Percentiles rank a stretch among this genome's conserved stretches.
Conservation (phyloP, 1,140 invertebrate species). For the Diorhabda elongata region DNA sequence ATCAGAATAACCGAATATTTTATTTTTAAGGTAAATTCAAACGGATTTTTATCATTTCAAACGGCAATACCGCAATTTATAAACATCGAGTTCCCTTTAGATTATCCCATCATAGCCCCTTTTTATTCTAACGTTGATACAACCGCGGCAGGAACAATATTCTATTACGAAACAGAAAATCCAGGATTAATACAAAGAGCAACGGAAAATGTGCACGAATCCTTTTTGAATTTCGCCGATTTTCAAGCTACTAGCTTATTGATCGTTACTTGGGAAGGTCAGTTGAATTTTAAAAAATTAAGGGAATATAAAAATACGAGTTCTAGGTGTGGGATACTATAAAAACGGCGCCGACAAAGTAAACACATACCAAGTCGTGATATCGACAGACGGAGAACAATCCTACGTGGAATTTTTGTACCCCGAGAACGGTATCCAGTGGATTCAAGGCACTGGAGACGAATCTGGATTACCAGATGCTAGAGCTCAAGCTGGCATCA, state of each 20-base stretch:
- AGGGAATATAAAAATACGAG: not conserved
- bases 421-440: constrained; percentile 81
- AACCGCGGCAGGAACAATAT: constrained; percentile 66
- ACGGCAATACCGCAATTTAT: constrained; percentile 79
- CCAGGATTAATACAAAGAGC: constrained; percentile 61
- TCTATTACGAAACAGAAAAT: constrained; percentile 72
- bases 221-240: constrained; percentile 62
- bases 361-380: constrained; percentile 76
- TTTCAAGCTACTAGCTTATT: constrained; percentile 62
- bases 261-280: constrained; percentile 63
- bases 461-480: constrained; percentile 72
- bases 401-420: constrained; percentile 85
- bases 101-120: constrained; percentile 84
- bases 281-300: constrained; percentile 41
- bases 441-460: constrained; percentile 73
- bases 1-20: not conserved
- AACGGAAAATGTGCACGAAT: constrained; percentile 60
- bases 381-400: constrained; percentile 77
- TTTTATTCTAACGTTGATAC: constrained; percentile 91
- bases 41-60: constrained; percentile 86
- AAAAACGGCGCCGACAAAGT: constrained; percentile 49
- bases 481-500: constrained; percentile 87
- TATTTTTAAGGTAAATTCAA: constrained; percentile 74
- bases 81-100: constrained; percentile 84
- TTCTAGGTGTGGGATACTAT: constrained; percentile 46